Evolutionary conservation across 2,797 vertebrate species (phyloP), one percentile per base, ranked within the genome.

Genomic region (Centroberyx gerrardi): DNA sequence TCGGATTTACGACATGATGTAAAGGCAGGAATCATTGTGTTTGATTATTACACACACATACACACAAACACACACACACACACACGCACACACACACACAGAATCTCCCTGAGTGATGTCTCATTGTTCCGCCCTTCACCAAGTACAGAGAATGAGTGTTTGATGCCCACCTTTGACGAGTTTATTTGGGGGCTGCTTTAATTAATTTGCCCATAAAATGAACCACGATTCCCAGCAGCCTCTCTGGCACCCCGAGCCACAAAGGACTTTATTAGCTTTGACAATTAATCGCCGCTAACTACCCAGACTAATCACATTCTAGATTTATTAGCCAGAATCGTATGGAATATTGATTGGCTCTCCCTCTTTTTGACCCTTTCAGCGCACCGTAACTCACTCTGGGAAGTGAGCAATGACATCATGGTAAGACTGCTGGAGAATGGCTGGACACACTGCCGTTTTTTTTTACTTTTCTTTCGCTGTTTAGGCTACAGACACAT

Each of bases 231-330:
- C 85, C 84, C 86, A 68, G 83, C 90, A 94, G 88, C 85, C 88
- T 90, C 86, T 87, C 85, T 73, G 86, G 90, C 84, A 90, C 85
- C 88, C 60, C 77, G 67, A 72, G 77, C 60, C 56, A 80, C 76
- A 70, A 72, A 86, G 63, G 67, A 87, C 88, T 94, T 94, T 95
- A 95, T 95, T 94, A 93, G 91, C 81, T 79, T 61, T 88, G 89
- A 83, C 91, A 90, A 94, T 94, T 95, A 95, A 95, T 94, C 75
- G 91, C 66, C 53, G 60, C 87, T 93, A 93, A 94, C 90, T 92
- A 90, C 89, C 89, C 66, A 62, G 88, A 93, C 93, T 93, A 92
- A 94, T 94, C 76, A 80, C 78, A 72, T 40, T 68, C 46, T n/a
- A 76, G 85, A 93, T 94, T 93, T 92, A 92, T 86, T 80, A 83